Evolutionary conservation across 2,113 vertebrate species (phyloP).

Genomic region (Felis chaus): DNA sequence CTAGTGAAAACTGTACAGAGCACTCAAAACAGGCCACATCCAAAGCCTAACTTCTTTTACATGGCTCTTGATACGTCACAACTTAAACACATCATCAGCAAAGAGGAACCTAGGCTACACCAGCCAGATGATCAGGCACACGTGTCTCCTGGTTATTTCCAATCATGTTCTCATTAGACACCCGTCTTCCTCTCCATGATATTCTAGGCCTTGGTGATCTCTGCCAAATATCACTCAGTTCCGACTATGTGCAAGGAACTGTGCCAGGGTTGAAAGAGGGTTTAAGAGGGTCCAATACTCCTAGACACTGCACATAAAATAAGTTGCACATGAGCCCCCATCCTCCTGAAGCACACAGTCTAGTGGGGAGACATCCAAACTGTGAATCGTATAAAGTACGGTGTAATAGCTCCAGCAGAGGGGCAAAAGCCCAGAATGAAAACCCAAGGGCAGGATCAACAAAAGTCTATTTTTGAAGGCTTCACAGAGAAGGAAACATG

Average conservation of each 20-base stretch:
- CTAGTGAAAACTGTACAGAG: neutral
- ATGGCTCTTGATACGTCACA: neutral
- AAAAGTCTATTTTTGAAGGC: neutral
- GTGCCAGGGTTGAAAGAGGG: neutral
- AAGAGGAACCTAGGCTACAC: neutral
- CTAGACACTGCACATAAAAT: neutral
- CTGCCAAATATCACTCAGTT: neutral
- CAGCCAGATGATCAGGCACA: neutral
- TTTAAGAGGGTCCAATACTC: neutral
- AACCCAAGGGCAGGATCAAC: neutral
- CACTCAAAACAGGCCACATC: neutral
- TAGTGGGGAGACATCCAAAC: neutral
- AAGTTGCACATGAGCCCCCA: neutral
- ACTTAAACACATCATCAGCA: neutral
- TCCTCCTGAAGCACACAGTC: no score
- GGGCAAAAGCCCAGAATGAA: neutral
- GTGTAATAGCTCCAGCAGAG: rapidly evolving
- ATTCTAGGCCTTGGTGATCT: neutral
- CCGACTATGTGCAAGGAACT: no score
- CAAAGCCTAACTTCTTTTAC: neutral
- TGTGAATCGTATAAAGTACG: neutral
- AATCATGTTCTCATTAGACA: neutral
- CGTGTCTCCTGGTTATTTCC: neutral
- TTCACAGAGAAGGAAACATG: neutral
- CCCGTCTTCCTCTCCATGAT: neutral